Percentiles rank a stretch among this genome's conserved stretches.
Conservation (phyloP, 1,140 invertebrate species). For the Listronotus oregonensis region DNA sequence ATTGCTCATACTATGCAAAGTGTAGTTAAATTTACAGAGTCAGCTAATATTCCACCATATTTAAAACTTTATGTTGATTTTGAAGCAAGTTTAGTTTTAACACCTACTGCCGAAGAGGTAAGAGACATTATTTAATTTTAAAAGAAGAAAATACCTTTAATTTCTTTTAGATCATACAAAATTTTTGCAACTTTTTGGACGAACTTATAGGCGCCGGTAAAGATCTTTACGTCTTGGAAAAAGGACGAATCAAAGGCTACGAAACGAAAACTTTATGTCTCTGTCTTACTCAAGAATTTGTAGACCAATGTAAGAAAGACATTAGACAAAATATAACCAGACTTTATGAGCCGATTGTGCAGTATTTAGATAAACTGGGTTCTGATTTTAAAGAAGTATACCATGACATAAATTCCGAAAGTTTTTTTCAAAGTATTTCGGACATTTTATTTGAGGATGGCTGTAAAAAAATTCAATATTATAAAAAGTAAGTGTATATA, state of each 20-base stretch:
- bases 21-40: slow-evolving; percentile 37
- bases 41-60: slow-evolving; percentile 33
- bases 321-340: slow-evolving; percentile 36
- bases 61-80: slow-evolving; percentile 40
- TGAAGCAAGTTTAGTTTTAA: slow-evolving; percentile 27
- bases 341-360: slow-evolving; percentile 37
- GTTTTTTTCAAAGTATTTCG: slow-evolving; percentile 17
- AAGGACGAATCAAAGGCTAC: slow-evolving; percentile 40
- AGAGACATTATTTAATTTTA: background rate
- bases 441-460: slow-evolving; percentile 44
- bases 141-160: too few species aligned
- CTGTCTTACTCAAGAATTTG: slow-evolving; percentile 44
- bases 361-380: slow-evolving; percentile 37
- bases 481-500: slow-evolving; percentile 27
- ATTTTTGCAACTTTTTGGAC: slow-evolving; percentile 36
- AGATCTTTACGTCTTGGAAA: slow-evolving; percentile 37
- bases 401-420: slow-evolving; percentile 30
- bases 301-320: slow-evolving; percentile 30
- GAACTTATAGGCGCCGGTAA: slow-evolving; percentile 34
- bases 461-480: slow-evolving; percentile 41
- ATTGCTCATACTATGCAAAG: slow-evolving; percentile 39
- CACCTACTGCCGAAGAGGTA: slow-evolving; percentile 32
- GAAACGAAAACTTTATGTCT: slow-evolving; percentile 36
- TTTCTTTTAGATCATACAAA: slow-evolving; percentile 23
- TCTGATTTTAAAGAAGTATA: slow-evolving; percentile 37